Base-by-base conservation (phyloP, 2,797 vertebrate genomes). In the Artibeus lituratus region DNA sequence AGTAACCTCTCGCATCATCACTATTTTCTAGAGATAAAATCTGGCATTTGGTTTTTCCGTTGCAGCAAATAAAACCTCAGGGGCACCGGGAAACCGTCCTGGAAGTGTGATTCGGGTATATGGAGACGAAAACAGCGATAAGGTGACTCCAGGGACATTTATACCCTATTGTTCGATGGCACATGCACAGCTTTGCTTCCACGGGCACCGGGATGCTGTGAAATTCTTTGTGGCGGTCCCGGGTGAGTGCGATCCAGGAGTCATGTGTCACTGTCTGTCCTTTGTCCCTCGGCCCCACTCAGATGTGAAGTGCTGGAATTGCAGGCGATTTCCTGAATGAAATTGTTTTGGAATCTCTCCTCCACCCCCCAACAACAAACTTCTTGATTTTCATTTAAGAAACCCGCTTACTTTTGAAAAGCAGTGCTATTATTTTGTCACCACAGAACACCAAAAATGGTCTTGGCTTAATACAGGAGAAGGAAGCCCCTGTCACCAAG, bases 151-250 rank as follows among this genome's bases (percentile, higher is more conserved):
- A 0, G 99, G 99, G 87, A 99, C 99, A 0, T 99, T 99, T 29
- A 99, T 99, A 35, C 99, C 99, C 0, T 99, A 99, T 96, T 99
- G 99, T 96, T 99, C 99, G 47, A 99, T 99, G 99, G 99, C 99
- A 59, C 99, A 99, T 0, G 99, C 99, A 1, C 99, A 99, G 97
- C 99, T 99, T 87, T 99, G 99, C 98, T 99, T 99, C 98, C 99
- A 99, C 0, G 99, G 99, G 22, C 99, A 99, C 98, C 98, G 99
- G 14, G 99, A 99, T 62, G 99, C 99, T 5, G 99, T 99, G 24
- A 99, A 99, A 94, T 99, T 99, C 98, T 99, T 99, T 97, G 99
- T 99, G 0, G 99, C 99, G 19, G 99, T 99, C 91, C 99, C 99
- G 98, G 99, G 99, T 99, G 94, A 97, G 98, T 80, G 93, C 32